Percentiles rank a stretch among this genome's conserved stretches.
Evolutionary conservation across 2,888 invertebrate genomes (phyloP).

Genomic region (Drosophila algonquin): DNA sequence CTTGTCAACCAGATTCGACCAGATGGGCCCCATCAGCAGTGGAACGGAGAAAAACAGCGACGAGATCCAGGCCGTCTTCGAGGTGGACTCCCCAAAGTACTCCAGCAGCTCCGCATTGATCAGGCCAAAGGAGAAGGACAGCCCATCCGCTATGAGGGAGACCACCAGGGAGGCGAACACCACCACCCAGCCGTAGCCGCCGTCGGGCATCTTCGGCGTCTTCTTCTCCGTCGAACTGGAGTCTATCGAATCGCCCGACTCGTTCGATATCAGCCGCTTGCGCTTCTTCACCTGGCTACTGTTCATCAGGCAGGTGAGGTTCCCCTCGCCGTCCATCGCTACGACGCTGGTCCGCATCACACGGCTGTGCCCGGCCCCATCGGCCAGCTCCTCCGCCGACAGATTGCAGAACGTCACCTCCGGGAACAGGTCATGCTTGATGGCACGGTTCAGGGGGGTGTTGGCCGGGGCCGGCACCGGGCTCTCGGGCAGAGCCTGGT

Average conservation of each 20-base stretch:
- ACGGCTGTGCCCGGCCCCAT: constrained; percentile 57
- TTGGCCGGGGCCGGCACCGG: constrained; percentile 64
- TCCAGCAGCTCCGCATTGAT: constrained; percentile 92
- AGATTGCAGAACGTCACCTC: constrained; percentile 84
- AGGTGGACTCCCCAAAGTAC: constrained; percentile 92
- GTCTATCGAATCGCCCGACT: constrained; percentile 82
- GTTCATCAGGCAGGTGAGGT: constrained; percentile 52
- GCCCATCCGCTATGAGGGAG: constrained; percentile 95
- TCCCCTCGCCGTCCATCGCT: constrained; percentile 62
- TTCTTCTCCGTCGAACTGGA: constrained; percentile 82
- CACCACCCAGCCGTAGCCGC: constrained; percentile 86
- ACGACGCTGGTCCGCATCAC: constrained; percentile 69
- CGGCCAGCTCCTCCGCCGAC: constrained; percentile 72
- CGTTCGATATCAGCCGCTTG: constrained; percentile 82
- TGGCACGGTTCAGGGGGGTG: constrained; percentile 74
- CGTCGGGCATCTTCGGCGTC: constrained; percentile 83
- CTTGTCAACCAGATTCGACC: constrained; percentile 91
- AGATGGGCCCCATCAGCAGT: constrained; percentile 88
- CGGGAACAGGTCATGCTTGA: constrained; percentile 82
- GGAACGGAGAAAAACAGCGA: constrained; percentile 96
- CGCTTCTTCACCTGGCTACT: constrained; percentile 70
- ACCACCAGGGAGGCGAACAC: constrained; percentile 93
- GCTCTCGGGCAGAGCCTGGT: constrained; percentile 46
- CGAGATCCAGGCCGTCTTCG: constrained; percentile 95
- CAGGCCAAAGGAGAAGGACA: constrained; percentile 96